Evolutionary conservation across 2,797 vertebrate species (phyloP), one percentile per base, ranked within the genome.

Genomic region (Numenius phaeopus): DNA sequence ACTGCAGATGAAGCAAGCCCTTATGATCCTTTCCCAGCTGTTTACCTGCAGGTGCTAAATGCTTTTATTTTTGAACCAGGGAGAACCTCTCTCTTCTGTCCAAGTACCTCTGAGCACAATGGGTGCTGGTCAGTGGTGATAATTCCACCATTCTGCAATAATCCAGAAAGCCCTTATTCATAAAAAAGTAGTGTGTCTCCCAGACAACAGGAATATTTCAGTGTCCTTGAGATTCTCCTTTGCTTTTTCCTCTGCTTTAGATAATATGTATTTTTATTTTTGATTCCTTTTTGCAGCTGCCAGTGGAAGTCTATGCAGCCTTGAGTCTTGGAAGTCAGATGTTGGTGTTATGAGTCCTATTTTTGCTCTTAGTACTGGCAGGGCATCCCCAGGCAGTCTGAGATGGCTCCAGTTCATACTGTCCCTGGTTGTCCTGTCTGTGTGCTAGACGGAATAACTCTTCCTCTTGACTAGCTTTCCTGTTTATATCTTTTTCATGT

Each of bases 321-420:
- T 73, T 95, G 46, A 86, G 82, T 83, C 82, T 81, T 67, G 26
- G 29, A 94, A 94, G 72, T 88, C 94, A 94, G 69, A 64, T 78
- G 69, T 73, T 94, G 84, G 69, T 94, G 40, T 75, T 91, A 10
- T 29, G 59, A 89, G 59, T 94, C 79, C 65, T 94, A 87, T 82
- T 94, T 96, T 94, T 88, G 54, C 46, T 95, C 57, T 89, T 86
- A 88, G 57, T 21, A 67, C 76, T 92, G 52, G 39, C 85, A 95
- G 89, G 87, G 72, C 76, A 86, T 72, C 80, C 88, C 78, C 86
- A 69, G 77, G 70, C 69, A 0, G 21, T 81, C 61, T 85, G 82
- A 94, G 79, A 72, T 79, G 79, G 58, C 55, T 93, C 37, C 39
- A 61, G 39, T 72, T 97, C 69, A 23, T 61, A 17, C 16, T 91